Percentiles rank a stretch among this genome's conserved stretches.
Evolutionary conservation across 92 coral and sea anemone species (phyloP).

Genomic region (Actinostola sp.): DNA sequence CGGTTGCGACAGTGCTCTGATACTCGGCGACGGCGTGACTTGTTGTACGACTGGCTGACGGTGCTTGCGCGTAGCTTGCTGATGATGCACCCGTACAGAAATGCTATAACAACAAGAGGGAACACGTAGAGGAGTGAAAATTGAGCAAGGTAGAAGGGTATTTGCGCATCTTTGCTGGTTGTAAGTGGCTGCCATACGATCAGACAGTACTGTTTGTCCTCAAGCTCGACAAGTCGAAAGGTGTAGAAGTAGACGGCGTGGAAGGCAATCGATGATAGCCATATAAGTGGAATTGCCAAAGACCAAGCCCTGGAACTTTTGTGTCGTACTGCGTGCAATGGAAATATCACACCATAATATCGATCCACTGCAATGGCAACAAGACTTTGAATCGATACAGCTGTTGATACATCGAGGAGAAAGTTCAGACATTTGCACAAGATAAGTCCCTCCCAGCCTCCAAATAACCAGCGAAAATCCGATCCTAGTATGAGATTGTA

Average conservation of each 20-base stretch:
- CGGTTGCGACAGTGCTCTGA: slow-evolving; percentile 43
- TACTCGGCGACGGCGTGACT: slow-evolving; percentile 15
- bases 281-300: slow-evolving; percentile 24
- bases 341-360: slow-evolving; percentile 31
- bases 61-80: slow-evolving; percentile 19
- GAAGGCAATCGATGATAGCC: slow-evolving; percentile 29
- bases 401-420: slow-evolving; percentile 47
- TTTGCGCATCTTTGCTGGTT: slow-evolving; percentile 25
- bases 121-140: slow-evolving; percentile 28
- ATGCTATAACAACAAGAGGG: slow-evolving; percentile 26
- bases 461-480: slow-evolving; percentile 26
- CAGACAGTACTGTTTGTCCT: slow-evolving; percentile 16
- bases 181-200: slow-evolving; percentile 29
- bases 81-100: slow-evolving; percentile 25
- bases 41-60: slow-evolving; percentile 4
- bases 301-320: slow-evolving; percentile 20
- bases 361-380: slow-evolving; percentile 43
- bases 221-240: slow-evolving; percentile 10
- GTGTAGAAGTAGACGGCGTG: slow-evolving; percentile 42
- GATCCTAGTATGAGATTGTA: slow-evolving; percentile 22
- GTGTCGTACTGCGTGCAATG: slow-evolving; percentile 30
- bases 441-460: slow-evolving; percentile 16
- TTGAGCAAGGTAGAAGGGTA: slow-evolving; percentile 30
- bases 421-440: slow-evolving; percentile 36
- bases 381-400: slow-evolving; percentile 36